phyloP scores from a whole-genome alignment of 1,140 invertebrate genomes.

The Tetramorium simillimum region DNA sequence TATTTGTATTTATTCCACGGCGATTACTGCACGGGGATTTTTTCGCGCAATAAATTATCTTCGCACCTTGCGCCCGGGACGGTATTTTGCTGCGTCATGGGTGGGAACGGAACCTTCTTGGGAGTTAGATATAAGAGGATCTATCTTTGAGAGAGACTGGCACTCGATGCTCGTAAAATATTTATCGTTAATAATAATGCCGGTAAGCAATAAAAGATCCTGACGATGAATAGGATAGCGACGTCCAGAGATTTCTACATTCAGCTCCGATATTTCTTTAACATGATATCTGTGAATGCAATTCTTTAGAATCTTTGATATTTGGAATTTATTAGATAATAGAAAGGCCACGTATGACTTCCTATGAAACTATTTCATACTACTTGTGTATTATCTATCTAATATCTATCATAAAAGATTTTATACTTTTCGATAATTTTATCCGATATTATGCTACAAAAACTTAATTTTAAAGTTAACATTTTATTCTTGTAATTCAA shows the following conservation, averaged over 20 bases:
- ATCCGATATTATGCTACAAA: too few relatives aligned
- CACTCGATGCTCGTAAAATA: conserved; percentile 26
- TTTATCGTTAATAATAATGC: conserved; percentile 43
- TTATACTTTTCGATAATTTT: neutral
- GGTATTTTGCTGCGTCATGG: conserved; percentile 39
- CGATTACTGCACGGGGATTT: conserved; percentile 11
- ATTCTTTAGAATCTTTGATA: neutral
- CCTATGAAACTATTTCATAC: neutral
- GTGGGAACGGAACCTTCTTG: neutral
- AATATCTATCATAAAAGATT: neutral
- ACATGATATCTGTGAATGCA: conserved; percentile 28
- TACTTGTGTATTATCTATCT: neutral
- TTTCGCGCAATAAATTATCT: conserved; percentile 28
- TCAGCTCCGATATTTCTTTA: neutral
- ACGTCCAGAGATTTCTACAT: neutral
- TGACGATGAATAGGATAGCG: conserved; percentile 18
- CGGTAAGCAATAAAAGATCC: conserved; percentile 11
- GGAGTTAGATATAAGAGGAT: conserved; percentile 29
- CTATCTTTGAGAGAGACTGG: conserved; percentile 10
- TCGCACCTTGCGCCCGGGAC: conserved; percentile 21
- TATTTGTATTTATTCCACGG: conserved; percentile 13
- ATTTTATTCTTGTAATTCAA: neutral
- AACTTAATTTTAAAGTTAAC: neutral
- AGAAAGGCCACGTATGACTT: neutral
- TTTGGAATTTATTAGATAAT: conserved; percentile 38